phyloP scores from a whole-genome alignment of 1,140 invertebrate genomes.

The Drosophila nigromelanica region DNA sequence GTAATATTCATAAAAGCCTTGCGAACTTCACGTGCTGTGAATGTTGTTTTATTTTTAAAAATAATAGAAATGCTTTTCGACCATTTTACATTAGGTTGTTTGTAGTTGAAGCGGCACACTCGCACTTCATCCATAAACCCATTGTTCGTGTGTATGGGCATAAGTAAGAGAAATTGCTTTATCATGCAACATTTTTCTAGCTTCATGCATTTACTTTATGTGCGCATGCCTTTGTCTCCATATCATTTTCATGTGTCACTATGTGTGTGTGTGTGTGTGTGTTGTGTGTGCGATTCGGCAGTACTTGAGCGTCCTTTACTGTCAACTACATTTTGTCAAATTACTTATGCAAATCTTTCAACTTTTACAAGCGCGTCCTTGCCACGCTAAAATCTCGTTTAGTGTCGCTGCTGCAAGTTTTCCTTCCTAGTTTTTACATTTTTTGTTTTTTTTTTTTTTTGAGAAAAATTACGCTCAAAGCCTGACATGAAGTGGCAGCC shows the following conservation, averaged over 20 bases:
- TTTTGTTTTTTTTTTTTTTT: constrained; percentile 15
- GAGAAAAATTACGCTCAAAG: constrained; percentile 71
- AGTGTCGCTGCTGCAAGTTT: constrained; percentile 32
- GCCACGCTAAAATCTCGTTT: constrained; percentile 77
- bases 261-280: constrained; percentile 29
- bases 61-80: not conserved
- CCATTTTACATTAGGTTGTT: constrained; percentile 1
- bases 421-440: constrained; percentile 29
- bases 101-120: not conserved
- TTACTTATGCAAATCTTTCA: constrained; percentile 83
- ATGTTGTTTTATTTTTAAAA: not conserved
- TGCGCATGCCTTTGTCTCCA: constrained; percentile 33
- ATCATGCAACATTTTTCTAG: constrained; percentile 52
- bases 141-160: constrained; percentile 21
- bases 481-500: constrained; percentile 70
- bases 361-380: constrained; percentile 80
- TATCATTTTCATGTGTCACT: constrained; percentile 50
- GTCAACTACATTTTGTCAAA: constrained; percentile 83
- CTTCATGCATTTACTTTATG: constrained; percentile 46
- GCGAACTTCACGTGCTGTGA: not conserved
- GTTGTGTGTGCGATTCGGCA: constrained; percentile 50
- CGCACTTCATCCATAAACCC: constrained; percentile 13
- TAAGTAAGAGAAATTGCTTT: constrained; percentile 78
- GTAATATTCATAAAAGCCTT: not conserved
- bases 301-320: constrained; percentile 69